Conservation (phyloP, 2,888 invertebrate species). For the Rhagonycha fulva region DNA sequence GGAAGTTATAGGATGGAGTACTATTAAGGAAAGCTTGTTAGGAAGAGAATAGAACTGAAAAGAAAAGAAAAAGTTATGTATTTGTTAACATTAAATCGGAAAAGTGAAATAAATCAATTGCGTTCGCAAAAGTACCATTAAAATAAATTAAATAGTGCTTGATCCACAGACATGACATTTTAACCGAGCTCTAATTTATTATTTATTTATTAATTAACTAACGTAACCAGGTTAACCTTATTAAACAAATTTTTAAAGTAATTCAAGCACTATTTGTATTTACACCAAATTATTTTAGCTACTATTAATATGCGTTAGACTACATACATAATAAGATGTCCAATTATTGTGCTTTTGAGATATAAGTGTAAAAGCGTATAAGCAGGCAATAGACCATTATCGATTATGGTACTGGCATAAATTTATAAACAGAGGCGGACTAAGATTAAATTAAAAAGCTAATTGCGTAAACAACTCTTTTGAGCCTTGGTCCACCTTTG, state of each 20-base stretch:
- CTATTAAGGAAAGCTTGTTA: constrained; percentile 9
- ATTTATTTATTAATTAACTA: constrained; percentile 11
- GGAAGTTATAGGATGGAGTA: constrained; percentile 27
- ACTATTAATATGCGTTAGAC: neutral
- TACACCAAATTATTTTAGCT: constrained; percentile 3
- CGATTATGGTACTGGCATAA: neutral
- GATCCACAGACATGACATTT: constrained; percentile 47
- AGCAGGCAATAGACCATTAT: neutral
- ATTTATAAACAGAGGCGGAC: neutral
- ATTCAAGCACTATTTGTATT: constrained; percentile 44
- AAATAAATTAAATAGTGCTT: constrained; percentile 41
- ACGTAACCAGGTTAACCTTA: constrained; percentile 16
- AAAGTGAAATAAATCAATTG: constrained; percentile 7
- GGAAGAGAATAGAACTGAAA: constrained; percentile 26
- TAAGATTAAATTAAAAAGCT: neutral
- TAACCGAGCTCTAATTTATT: constrained; percentile 20
- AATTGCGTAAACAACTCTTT: neutral
- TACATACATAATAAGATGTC: neutral
- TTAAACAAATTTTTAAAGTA: constrained; percentile 23
- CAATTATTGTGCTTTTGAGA: neutral
- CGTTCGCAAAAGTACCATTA: constrained; percentile 17
- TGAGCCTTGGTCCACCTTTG: neutral
- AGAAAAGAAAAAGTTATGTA: constrained; percentile 10
- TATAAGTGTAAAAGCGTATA: neutral
- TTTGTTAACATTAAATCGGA: constrained; percentile 8